Percentiles rank a stretch among this genome's conserved stretches.
Evolutionary conservation across 2,888 invertebrate species (phyloP).

Genomic region (Plemyria rubiginata): DNA sequence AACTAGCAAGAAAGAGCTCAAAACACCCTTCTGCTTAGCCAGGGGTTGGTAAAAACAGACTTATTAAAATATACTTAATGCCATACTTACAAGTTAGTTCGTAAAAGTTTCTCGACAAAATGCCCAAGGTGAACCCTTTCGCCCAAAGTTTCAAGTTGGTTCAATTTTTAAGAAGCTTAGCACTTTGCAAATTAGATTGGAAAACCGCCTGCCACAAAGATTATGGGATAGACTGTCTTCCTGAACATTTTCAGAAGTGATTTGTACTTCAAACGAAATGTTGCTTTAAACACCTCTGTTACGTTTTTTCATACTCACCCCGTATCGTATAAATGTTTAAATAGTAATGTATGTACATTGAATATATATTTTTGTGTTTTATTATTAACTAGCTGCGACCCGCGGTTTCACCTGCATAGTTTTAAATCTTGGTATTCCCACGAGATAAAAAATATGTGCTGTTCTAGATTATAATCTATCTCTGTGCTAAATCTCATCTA

Average conservation of each 20-base stretch:
- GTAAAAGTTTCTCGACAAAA: slow-evolving; percentile 4
- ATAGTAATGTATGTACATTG: too few relatives aligned
- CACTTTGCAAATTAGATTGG: slow-evolving; percentile 21
- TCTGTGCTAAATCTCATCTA: too few relatives aligned
- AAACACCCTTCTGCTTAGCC: neutral
- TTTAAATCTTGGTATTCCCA: too few relatives aligned
- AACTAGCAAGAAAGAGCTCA: too few relatives aligned
- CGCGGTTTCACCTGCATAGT: too few relatives aligned
- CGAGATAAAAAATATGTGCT: too few relatives aligned
- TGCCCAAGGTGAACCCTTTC: slow-evolving; percentile 15
- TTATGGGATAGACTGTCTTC: slow-evolving; percentile 6
- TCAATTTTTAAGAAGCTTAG: slow-evolving; percentile 22
- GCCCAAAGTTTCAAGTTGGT: neutral
- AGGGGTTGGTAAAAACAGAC: neutral
- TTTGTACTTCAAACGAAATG: neutral
- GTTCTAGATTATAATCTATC: too few relatives aligned
- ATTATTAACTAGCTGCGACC: too few relatives aligned
- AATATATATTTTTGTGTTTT: too few relatives aligned
- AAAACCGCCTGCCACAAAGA: slow-evolving; percentile 8
- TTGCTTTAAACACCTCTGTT: too few relatives aligned
- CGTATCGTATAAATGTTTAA: too few relatives aligned
- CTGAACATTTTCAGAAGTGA: neutral
- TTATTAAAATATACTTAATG: neutral
- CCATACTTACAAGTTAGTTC: slow-evolving; percentile 10
- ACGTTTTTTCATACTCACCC: too few relatives aligned